Conservation (phyloP, 2,888 invertebrate genomes). For the Muscina levida region DNA sequence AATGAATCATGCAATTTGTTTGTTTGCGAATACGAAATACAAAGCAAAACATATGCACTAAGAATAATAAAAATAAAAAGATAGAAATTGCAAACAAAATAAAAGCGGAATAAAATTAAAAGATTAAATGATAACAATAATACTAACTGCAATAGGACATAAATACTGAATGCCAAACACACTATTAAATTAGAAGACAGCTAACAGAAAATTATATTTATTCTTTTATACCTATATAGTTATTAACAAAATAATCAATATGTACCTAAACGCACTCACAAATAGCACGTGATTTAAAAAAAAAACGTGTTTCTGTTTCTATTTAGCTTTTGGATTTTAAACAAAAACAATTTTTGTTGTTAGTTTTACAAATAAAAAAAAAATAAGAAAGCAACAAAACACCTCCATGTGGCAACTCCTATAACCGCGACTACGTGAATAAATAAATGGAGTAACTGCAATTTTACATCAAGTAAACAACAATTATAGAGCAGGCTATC, state of each 20-base stretch:
- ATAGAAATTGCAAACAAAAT: not conserved
- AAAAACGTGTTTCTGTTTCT: slow-evolving; percentile 40
- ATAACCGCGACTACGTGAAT: not conserved
- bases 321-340: slow-evolving; percentile 11
- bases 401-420: slow-evolving; percentile 42
- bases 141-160: too few species aligned
- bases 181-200: slow-evolving; percentile 29
- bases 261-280: too few species aligned
- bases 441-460: slow-evolving; percentile 29
- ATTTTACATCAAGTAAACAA: slow-evolving; percentile 18
- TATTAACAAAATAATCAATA: too few species aligned
- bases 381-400: not conserved
- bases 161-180: too few species aligned
- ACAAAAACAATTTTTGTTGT: slow-evolving; percentile 14
- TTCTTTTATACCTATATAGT: too few species aligned
- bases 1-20: too few species aligned
- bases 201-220: slow-evolving; percentile 40
- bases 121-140: too few species aligned
- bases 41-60: not conserved
- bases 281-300: slow-evolving; percentile 45
- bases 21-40: too few species aligned
- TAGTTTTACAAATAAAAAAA: too few species aligned
- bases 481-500: slow-evolving; percentile 6
- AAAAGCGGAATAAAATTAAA: not conserved
- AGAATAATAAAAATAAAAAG: not conserved